Evolutionary conservation across 2,113 vertebrate genomes (phyloP).

Genomic region (Triplophysa rosa): DNA sequence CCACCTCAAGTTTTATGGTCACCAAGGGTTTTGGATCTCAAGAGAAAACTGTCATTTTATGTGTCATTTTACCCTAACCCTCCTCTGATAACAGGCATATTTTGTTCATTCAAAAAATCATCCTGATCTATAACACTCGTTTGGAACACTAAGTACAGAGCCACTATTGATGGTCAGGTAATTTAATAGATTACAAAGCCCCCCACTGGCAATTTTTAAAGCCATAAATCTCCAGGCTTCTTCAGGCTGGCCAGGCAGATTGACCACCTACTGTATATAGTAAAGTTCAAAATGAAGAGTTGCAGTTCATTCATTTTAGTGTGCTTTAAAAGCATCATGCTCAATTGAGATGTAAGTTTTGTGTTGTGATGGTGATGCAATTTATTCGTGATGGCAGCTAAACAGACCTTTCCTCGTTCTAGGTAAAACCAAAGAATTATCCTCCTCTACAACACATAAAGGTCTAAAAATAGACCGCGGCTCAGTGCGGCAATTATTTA

Average conservation of each 20-base stretch:
- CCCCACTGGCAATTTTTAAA: conserved; percentile 52
- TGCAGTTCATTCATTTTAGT: conserved; percentile 53
- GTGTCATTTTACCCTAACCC: not conserved
- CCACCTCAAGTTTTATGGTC: conserved; percentile 7
- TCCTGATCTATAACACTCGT: conserved; percentile 42
- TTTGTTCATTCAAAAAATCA: not conserved
- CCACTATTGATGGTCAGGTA: conserved; percentile 60
- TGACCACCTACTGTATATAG: conserved; percentile 43
- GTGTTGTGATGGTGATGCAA: not conserved
- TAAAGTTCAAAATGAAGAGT: conserved; percentile 52
- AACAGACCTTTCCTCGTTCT: not conserved
- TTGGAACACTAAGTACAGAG: conserved; percentile 38
- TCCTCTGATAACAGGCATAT: not conserved
- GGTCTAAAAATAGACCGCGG: conserved; percentile 23
- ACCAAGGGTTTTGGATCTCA: not conserved
- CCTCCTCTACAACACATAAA: conserved; percentile 21
- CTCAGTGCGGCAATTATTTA: conserved; percentile 47
- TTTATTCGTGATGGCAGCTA: not conserved
- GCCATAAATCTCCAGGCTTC: conserved; percentile 57
- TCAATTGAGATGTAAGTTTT: not conserved
- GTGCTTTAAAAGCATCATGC: conserved; percentile 52
- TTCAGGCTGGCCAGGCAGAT: conserved; percentile 25
- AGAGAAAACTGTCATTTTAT: not conserved
- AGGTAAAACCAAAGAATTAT: conserved; percentile 20
- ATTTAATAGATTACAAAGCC: conserved; percentile 64